These are phyloP conservation scores for Aplochiton taeniatus DNA, from an alignment of 2,797 vertebrate species.

Conservation along the genomic window DNA sequence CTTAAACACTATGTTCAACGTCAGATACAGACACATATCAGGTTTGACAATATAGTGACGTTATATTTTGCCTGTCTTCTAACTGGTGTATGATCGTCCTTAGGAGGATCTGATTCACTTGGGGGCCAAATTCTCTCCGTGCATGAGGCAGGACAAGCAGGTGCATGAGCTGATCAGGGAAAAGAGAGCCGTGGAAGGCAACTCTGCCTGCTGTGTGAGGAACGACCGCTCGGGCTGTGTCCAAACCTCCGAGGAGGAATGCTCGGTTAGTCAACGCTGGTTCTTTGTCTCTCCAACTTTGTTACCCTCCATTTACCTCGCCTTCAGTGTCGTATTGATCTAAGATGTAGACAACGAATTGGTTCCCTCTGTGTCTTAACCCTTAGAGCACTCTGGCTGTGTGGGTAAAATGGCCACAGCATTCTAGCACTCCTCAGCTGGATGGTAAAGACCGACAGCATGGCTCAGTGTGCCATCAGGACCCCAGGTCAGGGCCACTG, in stretches of 20 bases:
- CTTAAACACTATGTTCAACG: no score
- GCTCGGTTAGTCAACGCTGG: slow-evolving; percentile 81
- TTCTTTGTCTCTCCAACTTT: neutral
- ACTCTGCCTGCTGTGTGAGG: slow-evolving; percentile 94
- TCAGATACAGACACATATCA: no score
- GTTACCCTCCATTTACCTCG: neutral
- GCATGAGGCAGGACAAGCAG: slow-evolving; percentile 96
- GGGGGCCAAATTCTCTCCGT: slow-evolving; percentile 97
- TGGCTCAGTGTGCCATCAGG: slow-evolving; percentile 97
- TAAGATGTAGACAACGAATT: neutral
- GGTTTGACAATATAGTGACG: no score
- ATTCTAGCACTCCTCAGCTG: slow-evolving; percentile 84
- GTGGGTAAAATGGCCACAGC: slow-evolving; percentile 95
- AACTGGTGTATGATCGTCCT: slow-evolving; percentile 12
- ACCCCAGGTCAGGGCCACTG: slow-evolving; percentile 81
- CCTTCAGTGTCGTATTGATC: neutral
- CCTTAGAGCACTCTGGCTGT: slow-evolving; percentile 90
- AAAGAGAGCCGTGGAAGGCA: slow-evolving; percentile 85
- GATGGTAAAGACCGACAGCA: slow-evolving; percentile 78
- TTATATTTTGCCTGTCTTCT: neutral
- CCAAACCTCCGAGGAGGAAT: slow-evolving; percentile 94
- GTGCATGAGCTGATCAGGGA: slow-evolving; percentile 89
- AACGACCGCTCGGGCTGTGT: slow-evolving; percentile 95
- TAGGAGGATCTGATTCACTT: slow-evolving; percentile 97
- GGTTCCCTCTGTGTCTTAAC: neutral